Evolutionary conservation across 2,113 vertebrate species (phyloP).

Genomic region (Coryphaenoides rupestris): DNA sequence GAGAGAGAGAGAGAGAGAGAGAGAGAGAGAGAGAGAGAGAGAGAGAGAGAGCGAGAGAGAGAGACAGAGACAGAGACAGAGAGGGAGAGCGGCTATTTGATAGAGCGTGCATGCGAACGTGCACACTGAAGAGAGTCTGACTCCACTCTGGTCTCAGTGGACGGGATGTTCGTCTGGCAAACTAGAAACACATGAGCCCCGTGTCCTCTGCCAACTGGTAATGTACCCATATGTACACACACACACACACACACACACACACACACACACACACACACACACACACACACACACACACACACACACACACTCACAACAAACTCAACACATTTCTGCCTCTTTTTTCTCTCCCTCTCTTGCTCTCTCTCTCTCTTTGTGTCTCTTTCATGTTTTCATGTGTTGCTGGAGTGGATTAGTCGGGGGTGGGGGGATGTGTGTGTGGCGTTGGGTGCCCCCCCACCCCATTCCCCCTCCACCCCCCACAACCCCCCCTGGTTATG

Average conservation of each 20-base stretch:
- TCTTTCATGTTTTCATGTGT: slow-evolving; percentile 62
- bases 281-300: slow-evolving; percentile 12
- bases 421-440: too few species aligned
- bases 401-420: slow-evolving; percentile 56
- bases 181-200: slow-evolving; percentile 69
- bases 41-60: too few species aligned
- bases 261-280: slow-evolving; percentile 8
- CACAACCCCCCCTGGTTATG: slow-evolving; percentile 37
- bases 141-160: slow-evolving; percentile 63
- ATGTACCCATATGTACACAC: slow-evolving; percentile 50
- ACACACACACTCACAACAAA: slow-evolving; percentile 5
- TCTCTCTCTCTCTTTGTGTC: slow-evolving; percentile 32
- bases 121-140: slow-evolving; percentile 60
- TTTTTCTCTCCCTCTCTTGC: slow-evolving; percentile 46
- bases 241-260: slow-evolving; percentile 8
- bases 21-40: too few species aligned
- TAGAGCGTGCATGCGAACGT: slow-evolving; percentile 61
- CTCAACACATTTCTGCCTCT: slow-evolving; percentile 28
- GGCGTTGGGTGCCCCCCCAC: too few species aligned
- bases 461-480: slow-evolving; percentile 27
- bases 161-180: slow-evolving; percentile 70
- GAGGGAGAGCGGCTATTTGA: slow-evolving; percentile 23
- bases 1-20: too few species aligned
- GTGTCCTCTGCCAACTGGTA: slow-evolving; percentile 65
- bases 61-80: too few species aligned